Percentiles rank a stretch among this genome's conserved stretches.
Conservation (phyloP, 2,113 vertebrate species). For the Rhinolophus sinicus region DNA sequence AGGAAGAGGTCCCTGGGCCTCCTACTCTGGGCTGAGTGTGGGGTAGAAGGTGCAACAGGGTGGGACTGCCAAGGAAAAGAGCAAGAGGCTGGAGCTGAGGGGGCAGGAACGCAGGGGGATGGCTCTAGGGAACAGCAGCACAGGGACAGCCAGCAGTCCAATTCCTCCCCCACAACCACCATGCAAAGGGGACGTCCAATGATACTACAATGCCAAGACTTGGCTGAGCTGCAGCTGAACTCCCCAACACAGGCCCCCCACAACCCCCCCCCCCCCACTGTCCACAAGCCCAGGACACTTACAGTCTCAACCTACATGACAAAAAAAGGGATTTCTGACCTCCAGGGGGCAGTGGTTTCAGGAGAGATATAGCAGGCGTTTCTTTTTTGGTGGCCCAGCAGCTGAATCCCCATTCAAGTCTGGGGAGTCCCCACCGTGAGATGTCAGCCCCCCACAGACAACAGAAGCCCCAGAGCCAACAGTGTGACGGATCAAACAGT, state of each 20-base stretch:
- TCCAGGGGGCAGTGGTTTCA: neutral
- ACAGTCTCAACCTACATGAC: neutral
- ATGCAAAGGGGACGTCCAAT: neutral
- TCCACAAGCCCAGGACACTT: neutral
- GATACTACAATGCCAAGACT: neutral
- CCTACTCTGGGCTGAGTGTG: neutral
- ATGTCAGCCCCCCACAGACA: neutral
- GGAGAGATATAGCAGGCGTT: neutral
- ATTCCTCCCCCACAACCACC: neutral
- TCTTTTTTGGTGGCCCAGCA: neutral
- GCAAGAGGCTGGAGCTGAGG: neutral
- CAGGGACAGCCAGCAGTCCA: neutral
- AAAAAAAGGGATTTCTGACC: neutral
- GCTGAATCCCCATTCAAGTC: neutral
- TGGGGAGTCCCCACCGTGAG: neutral
- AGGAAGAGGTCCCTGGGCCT: neutral
- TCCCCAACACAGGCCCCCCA: neutral
- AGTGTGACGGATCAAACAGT: neutral
- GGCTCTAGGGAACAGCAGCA: neutral
- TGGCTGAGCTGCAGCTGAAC: neutral
- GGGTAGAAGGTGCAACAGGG: neutral
- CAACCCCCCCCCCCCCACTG: fast-evolving
- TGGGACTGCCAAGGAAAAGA: neutral
- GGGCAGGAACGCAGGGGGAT: neutral
- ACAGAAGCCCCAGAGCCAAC: neutral